A percentile compares a stretch with the other conserved stretches of the same genome.
Conservation (phyloP, 1,140 invertebrate genomes). For the Drosophila navojoa region DNA sequence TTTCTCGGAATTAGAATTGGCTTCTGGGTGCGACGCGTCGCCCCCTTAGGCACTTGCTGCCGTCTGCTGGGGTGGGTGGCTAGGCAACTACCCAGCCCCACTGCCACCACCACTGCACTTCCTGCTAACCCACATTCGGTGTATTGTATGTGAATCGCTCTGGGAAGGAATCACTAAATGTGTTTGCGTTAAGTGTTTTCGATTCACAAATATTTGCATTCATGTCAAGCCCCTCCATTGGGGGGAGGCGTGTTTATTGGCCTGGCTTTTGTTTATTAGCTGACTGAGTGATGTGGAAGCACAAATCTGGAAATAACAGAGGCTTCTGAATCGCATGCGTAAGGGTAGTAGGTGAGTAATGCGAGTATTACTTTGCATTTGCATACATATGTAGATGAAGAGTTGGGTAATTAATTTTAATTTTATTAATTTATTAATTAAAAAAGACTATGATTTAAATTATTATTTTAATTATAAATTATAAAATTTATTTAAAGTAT, state of each 20-base stretch:
- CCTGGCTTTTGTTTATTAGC: conserved; percentile 39
- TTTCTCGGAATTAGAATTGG: conserved; percentile 77
- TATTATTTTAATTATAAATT: too few relatives aligned
- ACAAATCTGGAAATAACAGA: background rate
- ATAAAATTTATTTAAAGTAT: too few relatives aligned
- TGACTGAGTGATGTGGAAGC: conserved; percentile 9
- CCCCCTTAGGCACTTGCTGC: conserved; percentile 25
- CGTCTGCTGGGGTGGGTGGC: conserved; percentile 25
- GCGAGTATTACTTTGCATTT: too few relatives aligned
- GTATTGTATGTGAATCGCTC: conserved; percentile 47
- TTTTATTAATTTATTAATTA: too few relatives aligned
- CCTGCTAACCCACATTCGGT: conserved; percentile 1
- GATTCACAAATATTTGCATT: conserved; percentile 80
- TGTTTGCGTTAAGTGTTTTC: conserved; percentile 79
- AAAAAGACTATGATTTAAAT: background rate
- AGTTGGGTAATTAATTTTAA: too few relatives aligned
- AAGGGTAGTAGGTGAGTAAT: background rate
- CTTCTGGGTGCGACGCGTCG: conserved; percentile 47
- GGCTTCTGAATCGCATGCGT: background rate
- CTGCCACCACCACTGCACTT: background rate
- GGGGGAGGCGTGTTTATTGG: conserved; percentile 19
- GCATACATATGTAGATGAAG: background rate
- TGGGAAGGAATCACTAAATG: conserved; percentile 64
- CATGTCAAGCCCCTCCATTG: conserved; percentile 16
- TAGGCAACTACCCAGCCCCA: background rate